Percentiles rank a stretch among this genome's conserved stretches.
Conservation (phyloP, 2,797 vertebrate genomes). For the Sebastes hubbsi region DNA sequence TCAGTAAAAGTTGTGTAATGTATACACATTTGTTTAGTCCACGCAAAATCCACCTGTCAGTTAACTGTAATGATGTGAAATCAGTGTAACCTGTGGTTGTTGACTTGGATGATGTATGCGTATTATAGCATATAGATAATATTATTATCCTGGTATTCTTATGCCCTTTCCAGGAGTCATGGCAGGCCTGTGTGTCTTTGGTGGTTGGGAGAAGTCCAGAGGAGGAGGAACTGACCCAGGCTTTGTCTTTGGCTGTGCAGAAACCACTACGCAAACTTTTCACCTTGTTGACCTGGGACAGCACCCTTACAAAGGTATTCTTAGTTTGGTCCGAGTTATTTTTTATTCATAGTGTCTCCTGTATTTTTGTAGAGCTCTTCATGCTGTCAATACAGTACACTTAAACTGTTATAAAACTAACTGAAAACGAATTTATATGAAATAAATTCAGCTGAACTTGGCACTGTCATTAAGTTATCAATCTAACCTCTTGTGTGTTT, state of each 20-base stretch:
- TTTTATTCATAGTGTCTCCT: background rate
- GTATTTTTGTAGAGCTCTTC: background rate
- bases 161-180: conserved; percentile 79
- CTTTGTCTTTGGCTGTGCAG: conserved; percentile 81
- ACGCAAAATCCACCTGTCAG: background rate
- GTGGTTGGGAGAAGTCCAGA: conserved; percentile 79
- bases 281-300: conserved; percentile 79
- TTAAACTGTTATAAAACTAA: background rate
- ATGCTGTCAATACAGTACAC: background rate
- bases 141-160: background rate
- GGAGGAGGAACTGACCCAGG: conserved; percentile 81
- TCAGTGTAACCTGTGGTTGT: background rate
- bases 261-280: conserved; percentile 87
- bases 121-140: background rate
- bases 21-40: background rate
- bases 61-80: background rate
- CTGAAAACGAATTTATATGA: background rate
- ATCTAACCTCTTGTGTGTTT: background rate
- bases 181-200: conserved; percentile 84
- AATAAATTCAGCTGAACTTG: background rate
- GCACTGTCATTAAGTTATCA: background rate
- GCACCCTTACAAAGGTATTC: conserved; percentile 83
- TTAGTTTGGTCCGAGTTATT: background rate
- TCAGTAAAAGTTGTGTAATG: background rate
- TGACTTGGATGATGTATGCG: background rate